These are phyloP conservation scores for Hippopotamus amphibius DNA, from an alignment of 2,113 vertebrate species.

Conservation along the genomic window DNA sequence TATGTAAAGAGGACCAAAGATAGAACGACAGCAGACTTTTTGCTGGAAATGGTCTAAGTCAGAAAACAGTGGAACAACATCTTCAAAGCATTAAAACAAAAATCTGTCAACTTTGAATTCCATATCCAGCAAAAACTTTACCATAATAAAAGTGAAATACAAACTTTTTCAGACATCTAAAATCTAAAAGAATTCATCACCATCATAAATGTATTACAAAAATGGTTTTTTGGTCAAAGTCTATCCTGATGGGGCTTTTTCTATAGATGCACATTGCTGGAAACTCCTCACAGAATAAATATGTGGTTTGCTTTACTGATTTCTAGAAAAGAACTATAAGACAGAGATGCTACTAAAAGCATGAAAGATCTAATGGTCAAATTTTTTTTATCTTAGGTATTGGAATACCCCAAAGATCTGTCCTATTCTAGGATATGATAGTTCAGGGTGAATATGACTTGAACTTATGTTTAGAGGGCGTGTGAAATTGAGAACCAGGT, in stretches of 20 bases:
- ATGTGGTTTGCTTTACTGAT: conserved; percentile 88
- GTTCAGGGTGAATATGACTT: neutral
- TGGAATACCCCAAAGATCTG: neutral
- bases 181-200: conserved; percentile 3
- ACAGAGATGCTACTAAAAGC: conserved; percentile 73
- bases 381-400: neutral
- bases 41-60: neutral
- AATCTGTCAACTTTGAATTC: conserved; percentile 24
- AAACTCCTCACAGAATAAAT: conserved; percentile 89
- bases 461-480: neutral
- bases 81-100: conserved; percentile 29
- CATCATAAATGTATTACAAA: neutral
- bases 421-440: neutral
- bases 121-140: neutral
- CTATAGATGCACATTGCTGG: conserved; percentile 87
- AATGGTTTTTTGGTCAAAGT: conserved; percentile 75
- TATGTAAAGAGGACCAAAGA: neutral
- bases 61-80: neutral
- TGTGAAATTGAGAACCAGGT: neutral
- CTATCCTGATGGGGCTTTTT: conserved; percentile 88
- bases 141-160: neutral
- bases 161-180: neutral
- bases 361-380: neutral
- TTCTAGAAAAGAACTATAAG: conserved; percentile 86
- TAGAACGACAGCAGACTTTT: neutral